Evolutionary conservation across 2,888 invertebrate genomes (phyloP).

Genomic region (Standfussiana lucernea): DNA sequence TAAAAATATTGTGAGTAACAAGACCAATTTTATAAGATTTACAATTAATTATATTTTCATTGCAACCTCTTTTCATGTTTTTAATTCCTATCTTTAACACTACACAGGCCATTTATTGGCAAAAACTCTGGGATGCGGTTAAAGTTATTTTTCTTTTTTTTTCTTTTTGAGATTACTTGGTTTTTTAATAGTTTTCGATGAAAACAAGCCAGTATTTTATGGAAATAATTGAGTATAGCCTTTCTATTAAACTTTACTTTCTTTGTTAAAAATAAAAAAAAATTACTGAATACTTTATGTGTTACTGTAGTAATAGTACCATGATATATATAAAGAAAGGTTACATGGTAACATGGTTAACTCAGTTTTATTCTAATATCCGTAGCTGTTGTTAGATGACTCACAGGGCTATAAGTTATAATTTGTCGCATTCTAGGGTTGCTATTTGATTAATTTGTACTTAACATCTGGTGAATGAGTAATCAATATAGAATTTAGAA

Average conservation of each 20-base stretch:
- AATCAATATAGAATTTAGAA: slow-evolving; percentile 7
- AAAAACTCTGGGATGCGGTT: slow-evolving; percentile 4
- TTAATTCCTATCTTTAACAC: neutral
- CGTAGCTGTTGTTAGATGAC: slow-evolving; percentile 2
- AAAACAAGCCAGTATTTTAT: neutral
- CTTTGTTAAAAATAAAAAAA: neutral
- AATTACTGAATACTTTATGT: neutral
- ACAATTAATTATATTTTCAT: neutral
- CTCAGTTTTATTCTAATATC: neutral
- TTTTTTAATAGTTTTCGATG: neutral
- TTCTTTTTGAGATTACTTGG: neutral
- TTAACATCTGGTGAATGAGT: slow-evolving; percentile 8
- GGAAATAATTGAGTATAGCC: neutral
- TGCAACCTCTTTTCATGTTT: neutral
- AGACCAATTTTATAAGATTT: neutral
- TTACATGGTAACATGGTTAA: neutral
- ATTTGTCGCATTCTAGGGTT: slow-evolving; percentile 1
- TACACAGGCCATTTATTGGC: neutral
- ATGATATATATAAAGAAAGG: neutral
- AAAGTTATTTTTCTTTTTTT: neutral
- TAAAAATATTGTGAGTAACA: neutral
- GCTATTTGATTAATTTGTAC: slow-evolving; percentile 9
- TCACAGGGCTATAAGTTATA: slow-evolving; percentile 11
- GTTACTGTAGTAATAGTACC: no score
- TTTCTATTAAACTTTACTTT: neutral